phyloP scores from a whole-genome alignment of 2,888 invertebrate species.

The Scaptomyza tumidula region DNA sequence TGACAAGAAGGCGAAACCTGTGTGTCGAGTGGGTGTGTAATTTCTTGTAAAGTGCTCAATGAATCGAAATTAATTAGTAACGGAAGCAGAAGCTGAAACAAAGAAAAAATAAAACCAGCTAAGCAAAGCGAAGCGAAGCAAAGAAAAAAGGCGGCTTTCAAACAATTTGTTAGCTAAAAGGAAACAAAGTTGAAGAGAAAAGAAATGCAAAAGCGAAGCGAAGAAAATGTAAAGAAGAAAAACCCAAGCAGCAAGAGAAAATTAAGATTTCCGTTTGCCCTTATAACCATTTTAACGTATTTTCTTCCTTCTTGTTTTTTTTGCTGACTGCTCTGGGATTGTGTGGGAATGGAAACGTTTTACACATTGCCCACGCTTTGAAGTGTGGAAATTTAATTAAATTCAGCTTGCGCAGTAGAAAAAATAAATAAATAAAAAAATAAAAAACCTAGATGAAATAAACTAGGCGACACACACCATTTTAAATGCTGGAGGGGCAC shows the following conservation, averaged over 20 bases:
- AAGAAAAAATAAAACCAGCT: slow-evolving; percentile 37
- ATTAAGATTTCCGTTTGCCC: slow-evolving; percentile 73
- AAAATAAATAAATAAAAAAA: slow-evolving; percentile 26
- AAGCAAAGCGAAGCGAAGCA: slow-evolving; percentile 33
- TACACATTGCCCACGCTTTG: slow-evolving; percentile 75
- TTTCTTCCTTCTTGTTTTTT: slow-evolving; percentile 10
- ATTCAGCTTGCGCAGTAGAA: slow-evolving; percentile 65
- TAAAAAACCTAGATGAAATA: slow-evolving; percentile 53
- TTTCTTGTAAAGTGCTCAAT: slow-evolving; percentile 79
- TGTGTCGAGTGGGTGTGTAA: slow-evolving; percentile 68
- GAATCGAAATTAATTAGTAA: slow-evolving; percentile 81
- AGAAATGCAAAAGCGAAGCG: slow-evolving; percentile 34
- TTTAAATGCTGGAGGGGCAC: slow-evolving; percentile 34
- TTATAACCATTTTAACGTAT: slow-evolving; percentile 49
- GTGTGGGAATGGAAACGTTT: slow-evolving; percentile 54
- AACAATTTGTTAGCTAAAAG: slow-evolving; percentile 75
- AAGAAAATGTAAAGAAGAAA: slow-evolving; percentile 9
- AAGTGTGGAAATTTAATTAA: slow-evolving; percentile 79
- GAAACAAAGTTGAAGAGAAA: slow-evolving; percentile 67
- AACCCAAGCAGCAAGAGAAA: slow-evolving; percentile 43
- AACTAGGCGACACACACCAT: slow-evolving; percentile 69
- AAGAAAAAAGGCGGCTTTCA: slow-evolving; percentile 41
- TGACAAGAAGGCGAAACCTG: slow-evolving; percentile 12
- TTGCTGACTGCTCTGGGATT: slow-evolving; percentile 21
- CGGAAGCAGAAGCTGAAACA: slow-evolving; percentile 59